Conservation (phyloP, 1,140 invertebrate species). For the Pygmarrhopalites habei region DNA sequence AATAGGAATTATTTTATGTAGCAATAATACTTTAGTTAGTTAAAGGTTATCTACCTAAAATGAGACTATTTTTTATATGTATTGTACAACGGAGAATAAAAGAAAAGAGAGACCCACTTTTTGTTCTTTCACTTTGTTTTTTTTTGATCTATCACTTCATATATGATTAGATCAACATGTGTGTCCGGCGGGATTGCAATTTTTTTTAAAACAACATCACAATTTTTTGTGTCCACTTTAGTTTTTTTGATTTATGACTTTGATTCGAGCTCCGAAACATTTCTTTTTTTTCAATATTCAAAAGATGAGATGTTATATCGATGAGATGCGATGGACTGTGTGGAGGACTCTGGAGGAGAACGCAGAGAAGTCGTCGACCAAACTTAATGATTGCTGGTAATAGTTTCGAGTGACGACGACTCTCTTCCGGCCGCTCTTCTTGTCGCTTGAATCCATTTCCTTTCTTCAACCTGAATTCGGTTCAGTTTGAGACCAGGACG, state of each 20-base stretch:
- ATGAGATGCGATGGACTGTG: no score
- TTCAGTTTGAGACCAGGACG: neutral
- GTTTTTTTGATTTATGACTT: neutral
- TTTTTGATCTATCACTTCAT: neutral
- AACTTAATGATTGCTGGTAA: no score
- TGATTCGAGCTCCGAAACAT: slow-evolving; percentile 7
- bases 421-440: no score
- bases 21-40: slow-evolving; percentile 17
- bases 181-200: slow-evolving; percentile 12
- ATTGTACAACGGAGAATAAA: slow-evolving; percentile 13
- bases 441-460: no score
- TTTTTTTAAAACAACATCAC: slow-evolving; percentile 11
- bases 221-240: neutral
- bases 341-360: no score
- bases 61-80: slow-evolving; percentile 15
- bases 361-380: no score
- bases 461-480: neutral
- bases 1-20: slow-evolving; percentile 16
- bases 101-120: slow-evolving; percentile 16
- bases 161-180: neutral
- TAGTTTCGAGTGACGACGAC: no score
- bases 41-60: slow-evolving; percentile 3
- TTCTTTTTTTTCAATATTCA: neutral
- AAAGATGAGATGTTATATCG: neutral
- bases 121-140: neutral